Base-by-base conservation (phyloP, 2,888 invertebrate genomes). In the Xestia xanthographa region DNA sequence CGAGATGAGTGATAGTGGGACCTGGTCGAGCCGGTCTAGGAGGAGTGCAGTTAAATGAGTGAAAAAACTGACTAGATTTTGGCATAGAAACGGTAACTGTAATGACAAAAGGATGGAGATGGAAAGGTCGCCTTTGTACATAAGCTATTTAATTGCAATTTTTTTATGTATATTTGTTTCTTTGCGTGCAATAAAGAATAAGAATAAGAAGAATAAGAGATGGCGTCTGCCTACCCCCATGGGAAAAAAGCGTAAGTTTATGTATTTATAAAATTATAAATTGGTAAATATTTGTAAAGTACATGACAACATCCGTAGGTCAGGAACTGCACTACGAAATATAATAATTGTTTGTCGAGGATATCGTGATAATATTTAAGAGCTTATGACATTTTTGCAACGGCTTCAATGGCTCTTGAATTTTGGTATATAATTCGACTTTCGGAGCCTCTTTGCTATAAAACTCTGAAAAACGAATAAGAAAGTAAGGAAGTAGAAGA, bases 1-100 rank as follows among this genome's bases (percentile, higher is more conserved):
- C 66, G 62, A 83, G 85, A 83, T 86, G 80, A 80, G 69, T 77
- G 81, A 86, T 86, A 82, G 72, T 70, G 48, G 34, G 58, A 26
- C 50, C 17, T 29, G 67, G 63, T 66, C 73, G 67, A 69, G 67
- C 14, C 29, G 58, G 66, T 72, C 71, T 43, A 67, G 67, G 76
- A 58, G n/a, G 14, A 56, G 68, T 12, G 56, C 29, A n/a, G 26
- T 8, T 8, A 20, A n/a, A n/a, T 1, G 14, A 50, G 41, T 29
- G 22, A 34, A 60, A 75, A 62, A 75, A 62, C 34, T 56, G 14
- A 48, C 22, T 8, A 22, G 34, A n/a, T 43, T 45, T 20, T 29
- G 20, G 43, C 17, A 66, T 48, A 72, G 41, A 5, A 38, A 50
- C 43, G n/a, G 20, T 56, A 14, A 56, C 14, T 56, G 26, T 14